Conservation (phyloP, 2,113 vertebrate genomes). For the Propithecus coquereli region DNA sequence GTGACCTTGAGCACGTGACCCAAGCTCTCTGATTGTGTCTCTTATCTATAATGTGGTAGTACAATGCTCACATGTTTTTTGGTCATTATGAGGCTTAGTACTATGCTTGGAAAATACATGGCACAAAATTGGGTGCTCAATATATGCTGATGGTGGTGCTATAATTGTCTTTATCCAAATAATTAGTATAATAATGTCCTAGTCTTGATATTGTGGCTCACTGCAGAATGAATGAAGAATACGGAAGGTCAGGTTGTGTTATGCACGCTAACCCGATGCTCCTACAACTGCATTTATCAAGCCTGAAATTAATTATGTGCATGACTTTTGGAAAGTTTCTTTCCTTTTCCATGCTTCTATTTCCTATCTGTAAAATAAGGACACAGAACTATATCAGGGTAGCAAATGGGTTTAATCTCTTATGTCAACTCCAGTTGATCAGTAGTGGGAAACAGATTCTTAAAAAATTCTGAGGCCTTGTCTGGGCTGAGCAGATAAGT, state of each 20-base stretch:
- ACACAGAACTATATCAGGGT: background rate
- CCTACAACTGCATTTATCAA: background rate
- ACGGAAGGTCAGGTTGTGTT: background rate
- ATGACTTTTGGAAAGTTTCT: background rate
- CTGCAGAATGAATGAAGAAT: background rate
- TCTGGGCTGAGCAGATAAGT: background rate
- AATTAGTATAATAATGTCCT: background rate
- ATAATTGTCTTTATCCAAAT: background rate
- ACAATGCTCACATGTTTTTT: slow-evolving; percentile 1
- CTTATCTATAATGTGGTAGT: background rate
- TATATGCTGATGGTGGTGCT: background rate
- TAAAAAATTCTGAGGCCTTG: background rate
- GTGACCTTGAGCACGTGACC: background rate
- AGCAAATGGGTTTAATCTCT: slow-evolving; percentile 43
- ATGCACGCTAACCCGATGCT: background rate
- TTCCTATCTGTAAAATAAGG: slow-evolving; percentile 33
- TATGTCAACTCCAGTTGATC: background rate
- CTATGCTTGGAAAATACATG: background rate
- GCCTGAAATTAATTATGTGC: background rate
- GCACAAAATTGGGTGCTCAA: background rate
- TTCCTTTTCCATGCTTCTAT: slow-evolving; percentile 9
- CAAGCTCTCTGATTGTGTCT: background rate
- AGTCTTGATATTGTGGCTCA: background rate
- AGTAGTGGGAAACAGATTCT: background rate
- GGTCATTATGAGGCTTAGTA: background rate